Percentiles rank a stretch among this genome's conserved stretches.
These are phyloP conservation scores for Odontomyia ornata DNA, from an alignment of 2,888 invertebrate genomes.

Conservation along the genomic window DNA sequence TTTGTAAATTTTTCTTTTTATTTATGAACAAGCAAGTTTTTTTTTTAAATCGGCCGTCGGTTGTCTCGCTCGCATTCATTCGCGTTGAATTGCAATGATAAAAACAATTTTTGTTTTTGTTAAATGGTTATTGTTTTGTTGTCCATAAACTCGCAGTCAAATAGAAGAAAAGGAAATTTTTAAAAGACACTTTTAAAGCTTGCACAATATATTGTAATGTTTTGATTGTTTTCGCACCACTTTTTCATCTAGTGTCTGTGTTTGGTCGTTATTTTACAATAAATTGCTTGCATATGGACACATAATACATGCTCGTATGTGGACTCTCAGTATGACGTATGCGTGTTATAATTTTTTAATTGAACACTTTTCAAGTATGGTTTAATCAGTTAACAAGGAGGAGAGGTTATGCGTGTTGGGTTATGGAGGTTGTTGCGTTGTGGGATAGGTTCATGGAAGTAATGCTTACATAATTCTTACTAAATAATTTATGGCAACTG, in stretches of 20 bases:
- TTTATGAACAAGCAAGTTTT: background rate
- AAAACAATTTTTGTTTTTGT: background rate
- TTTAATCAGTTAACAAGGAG: background rate
- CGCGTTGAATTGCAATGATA: background rate
- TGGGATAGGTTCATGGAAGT: background rate
- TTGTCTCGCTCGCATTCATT: background rate
- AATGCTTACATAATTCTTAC: background rate
- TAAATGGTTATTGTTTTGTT: background rate
- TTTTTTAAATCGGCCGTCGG: background rate
- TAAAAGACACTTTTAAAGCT: background rate
- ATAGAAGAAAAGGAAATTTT: background rate
- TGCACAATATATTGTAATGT: conserved; percentile 5
- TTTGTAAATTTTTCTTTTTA: background rate
- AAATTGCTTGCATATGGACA: background rate
- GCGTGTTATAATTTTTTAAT: background rate
- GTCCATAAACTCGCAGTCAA: background rate
- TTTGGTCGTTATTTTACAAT: background rate
- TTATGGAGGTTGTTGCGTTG: background rate
- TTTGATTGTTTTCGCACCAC: background rate
- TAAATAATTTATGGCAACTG: background rate
- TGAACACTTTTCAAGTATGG: background rate
- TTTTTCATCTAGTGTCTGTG: background rate
- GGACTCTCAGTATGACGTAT: too few species aligned
- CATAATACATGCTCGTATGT: background rate
- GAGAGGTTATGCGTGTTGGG: background rate